Percentiles rank a stretch among this genome's conserved stretches.
Evolutionary conservation across 2,888 invertebrate species (phyloP).

Genomic region (Epinotia ramella): DNA sequence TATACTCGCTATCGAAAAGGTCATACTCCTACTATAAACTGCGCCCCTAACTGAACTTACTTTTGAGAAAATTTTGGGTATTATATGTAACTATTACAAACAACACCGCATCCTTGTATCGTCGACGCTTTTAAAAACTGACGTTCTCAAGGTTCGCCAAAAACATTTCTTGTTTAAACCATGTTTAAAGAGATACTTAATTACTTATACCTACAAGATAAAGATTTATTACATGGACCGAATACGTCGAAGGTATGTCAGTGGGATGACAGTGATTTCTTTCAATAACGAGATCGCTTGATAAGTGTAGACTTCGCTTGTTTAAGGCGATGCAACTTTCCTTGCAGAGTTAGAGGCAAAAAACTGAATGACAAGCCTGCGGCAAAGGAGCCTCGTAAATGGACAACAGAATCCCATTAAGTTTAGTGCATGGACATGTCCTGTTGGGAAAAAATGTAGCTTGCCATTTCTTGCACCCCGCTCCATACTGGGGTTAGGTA

Average conservation of each 20-base stretch:
- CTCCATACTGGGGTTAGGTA: conserved; percentile 13
- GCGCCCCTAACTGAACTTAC: background rate
- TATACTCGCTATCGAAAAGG: background rate
- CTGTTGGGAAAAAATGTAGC: conserved; percentile 37
- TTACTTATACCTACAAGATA: background rate
- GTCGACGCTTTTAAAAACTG: background rate
- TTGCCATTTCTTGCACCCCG: conserved; percentile 20
- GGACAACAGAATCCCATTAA: conserved; percentile 55
- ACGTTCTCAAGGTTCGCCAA: background rate
- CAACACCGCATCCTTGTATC: background rate
- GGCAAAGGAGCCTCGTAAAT: conserved; percentile 52
- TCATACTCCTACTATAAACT: background rate
- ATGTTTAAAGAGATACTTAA: background rate
- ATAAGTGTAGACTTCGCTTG: conserved; percentile 54
- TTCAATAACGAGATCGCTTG: conserved; percentile 67
- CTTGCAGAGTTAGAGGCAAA: conserved; percentile 78
- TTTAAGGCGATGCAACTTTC: conserved; percentile 79
- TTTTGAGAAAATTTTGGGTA: background rate
- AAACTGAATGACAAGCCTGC: conserved; percentile 52
- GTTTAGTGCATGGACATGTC: conserved; percentile 37
- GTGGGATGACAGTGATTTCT: conserved; percentile 77
- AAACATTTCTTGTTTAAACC: background rate
- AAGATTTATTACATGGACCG: conserved; percentile 70
- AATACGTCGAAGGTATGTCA: conserved; percentile 70
- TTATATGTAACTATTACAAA: background rate